Conservation (phyloP, 2,797 vertebrate species). For the Diglossa cyanea region DNA sequence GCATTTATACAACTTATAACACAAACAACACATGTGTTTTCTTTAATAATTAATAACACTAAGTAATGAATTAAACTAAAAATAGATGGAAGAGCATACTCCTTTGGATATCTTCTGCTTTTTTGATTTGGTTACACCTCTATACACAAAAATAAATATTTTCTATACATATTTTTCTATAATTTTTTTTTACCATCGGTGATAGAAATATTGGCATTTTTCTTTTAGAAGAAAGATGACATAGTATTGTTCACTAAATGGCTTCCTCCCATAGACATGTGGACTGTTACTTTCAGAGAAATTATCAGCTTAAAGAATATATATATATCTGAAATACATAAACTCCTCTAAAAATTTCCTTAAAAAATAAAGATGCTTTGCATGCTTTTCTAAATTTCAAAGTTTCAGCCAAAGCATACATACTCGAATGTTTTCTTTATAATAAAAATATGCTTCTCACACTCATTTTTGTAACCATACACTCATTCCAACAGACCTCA, state of each 20-base stretch:
- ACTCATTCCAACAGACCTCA: neutral
- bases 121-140: slow-evolving; percentile 17
- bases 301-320: neutral
- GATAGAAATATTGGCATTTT: slow-evolving; percentile 16
- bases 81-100: slow-evolving; percentile 8
- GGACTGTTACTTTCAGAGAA: neutral
- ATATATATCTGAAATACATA: neutral
- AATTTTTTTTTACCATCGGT: neutral
- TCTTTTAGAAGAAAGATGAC: slow-evolving; percentile 21
- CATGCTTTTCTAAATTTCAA: neutral
- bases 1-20: neutral
- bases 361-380: neutral
- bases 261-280: neutral
- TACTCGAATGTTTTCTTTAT: neutral
- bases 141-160: slow-evolving; percentile 1
- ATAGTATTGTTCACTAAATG: neutral
- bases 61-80: neutral
- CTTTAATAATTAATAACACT: neutral
- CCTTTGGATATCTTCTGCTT: neutral
- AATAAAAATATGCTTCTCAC: neutral
- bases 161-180: neutral
- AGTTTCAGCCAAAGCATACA: neutral
- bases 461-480: neutral
- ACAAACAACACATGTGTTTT: neutral
- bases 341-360: neutral